Conservation (phyloP, 37 sponge, comb jelly and placozoan genomes). For the Cladorhizidae sp. region DNA sequence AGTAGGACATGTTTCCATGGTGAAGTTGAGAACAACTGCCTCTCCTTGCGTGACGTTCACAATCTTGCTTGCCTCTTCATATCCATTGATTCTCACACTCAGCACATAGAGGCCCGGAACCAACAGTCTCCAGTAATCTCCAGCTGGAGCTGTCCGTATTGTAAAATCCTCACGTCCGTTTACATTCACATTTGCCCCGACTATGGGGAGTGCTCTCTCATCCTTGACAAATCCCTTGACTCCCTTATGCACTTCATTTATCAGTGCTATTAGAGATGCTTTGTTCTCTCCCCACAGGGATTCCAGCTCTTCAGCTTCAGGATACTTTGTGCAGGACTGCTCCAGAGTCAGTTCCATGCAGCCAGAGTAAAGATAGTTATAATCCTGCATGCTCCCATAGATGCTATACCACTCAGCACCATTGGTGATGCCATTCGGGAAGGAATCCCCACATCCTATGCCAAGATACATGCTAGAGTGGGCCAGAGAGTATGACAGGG, state of each 20-base stretch:
- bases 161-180: conserved; percentile 26
- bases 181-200: conserved; percentile 63
- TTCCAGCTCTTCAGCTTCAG: conserved; percentile 52
- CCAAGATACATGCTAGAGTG: conserved; percentile 83
- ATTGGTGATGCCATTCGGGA: conserved; percentile 91
- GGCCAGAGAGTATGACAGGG: conserved; percentile 67
- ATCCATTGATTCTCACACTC: conserved; percentile 40
- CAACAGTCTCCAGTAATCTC: conserved; percentile 92
- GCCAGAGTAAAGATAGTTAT: conserved; percentile 80
- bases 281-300: conserved; percentile 82
- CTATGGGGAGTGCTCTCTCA: conserved; percentile 25
- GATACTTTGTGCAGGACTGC: conserved; percentile 88
- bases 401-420: conserved; percentile 97
- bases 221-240: conserved; percentile 80
- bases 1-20: not conserved
- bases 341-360: conserved; percentile 97
- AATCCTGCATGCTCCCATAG: conserved; percentile 95
- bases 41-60: not conserved
- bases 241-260: conserved; percentile 78
- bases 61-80: not conserved
- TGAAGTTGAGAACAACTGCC: conserved; percentile 8
- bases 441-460: conserved; percentile 22
- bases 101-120: conserved; percentile 72
- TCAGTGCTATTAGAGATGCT: conserved; percentile 62
- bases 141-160: conserved; percentile 56